Base-by-base conservation (phyloP, 2,113 vertebrate species). In the Phalacrocorax brasilianus region DNA sequence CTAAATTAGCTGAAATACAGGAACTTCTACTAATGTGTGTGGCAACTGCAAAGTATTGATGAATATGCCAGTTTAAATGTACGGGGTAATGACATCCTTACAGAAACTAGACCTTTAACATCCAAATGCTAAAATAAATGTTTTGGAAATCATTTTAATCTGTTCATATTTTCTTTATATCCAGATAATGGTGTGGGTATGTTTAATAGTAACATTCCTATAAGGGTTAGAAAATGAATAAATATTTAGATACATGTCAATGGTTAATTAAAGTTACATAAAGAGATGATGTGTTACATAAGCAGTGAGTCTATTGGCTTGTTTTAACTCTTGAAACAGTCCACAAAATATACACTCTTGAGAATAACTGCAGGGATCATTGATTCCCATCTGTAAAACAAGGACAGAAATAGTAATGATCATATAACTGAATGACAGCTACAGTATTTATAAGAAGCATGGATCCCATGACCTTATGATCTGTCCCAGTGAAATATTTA, bases 71-170 rank as follows among this genome's bases (percentile, higher is more conserved):
- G 5, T 70, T 96, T 91, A 95, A 96, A 82, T n/a, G 55, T 75
- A 70, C 13, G 79, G 23, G 50, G 15, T 91, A 93, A 91, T 73
- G 93, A 58, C 59, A 80, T 81, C 42, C 67, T 63, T 88, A 55
- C 5, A 88, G 33, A 91, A 97, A 89, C 21, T 82, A 77, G 53
- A 76, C 35, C 35, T 53, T 84, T 93, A 94, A 73, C 20, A 12
- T 93, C 94, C 40, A 78, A 58, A 95, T 65, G 66, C 19, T 91
- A 85, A 97, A 96, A 93, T 85, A 93, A 91, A 62, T 28, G 2
- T 89, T 62, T 42, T 92, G n/a, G 52, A 91, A 96, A 91, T 80
- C 20, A 86, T 35, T 93, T 77, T 40, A 45, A 59, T 91, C 19
- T 93, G 4, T 14, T 87, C 9, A 33, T 42, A 33, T 92, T 90